Evolutionary conservation across 2,888 invertebrate species (phyloP).

Genomic region (Cosmia pyralina): DNA sequence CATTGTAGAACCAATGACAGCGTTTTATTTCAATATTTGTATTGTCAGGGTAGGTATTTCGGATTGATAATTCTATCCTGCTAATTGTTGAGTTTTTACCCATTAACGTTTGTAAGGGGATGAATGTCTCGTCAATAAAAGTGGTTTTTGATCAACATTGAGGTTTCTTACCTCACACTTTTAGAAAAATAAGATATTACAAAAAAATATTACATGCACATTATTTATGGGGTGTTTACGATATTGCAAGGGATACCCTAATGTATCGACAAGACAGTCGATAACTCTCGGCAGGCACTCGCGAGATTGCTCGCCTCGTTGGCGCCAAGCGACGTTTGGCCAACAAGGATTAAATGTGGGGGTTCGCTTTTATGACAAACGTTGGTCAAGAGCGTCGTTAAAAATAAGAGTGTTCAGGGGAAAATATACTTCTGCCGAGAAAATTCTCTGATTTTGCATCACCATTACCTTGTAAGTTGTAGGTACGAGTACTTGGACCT

Average conservation of each 20-base stretch:
- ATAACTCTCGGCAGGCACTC: conserved; percentile 68
- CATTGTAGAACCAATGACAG: too few relatives aligned
- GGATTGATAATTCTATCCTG: too few relatives aligned
- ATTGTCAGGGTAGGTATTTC: too few relatives aligned
- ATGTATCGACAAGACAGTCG: conserved; percentile 59
- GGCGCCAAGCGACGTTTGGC: conserved; percentile 62
- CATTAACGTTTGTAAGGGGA: too few relatives aligned
- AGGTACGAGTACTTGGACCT: neutral
- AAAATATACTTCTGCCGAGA: neutral
- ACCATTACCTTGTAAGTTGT: too few relatives aligned
- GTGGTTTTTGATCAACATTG: too few relatives aligned
- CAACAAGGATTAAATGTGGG: conserved; percentile 50
- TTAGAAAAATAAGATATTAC: conserved; percentile 23
- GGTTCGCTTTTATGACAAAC: conserved; percentile 40
- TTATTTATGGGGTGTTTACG: conserved; percentile 61
- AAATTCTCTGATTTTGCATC: neutral
- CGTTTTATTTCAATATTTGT: too few relatives aligned
- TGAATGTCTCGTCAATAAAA: too few relatives aligned
- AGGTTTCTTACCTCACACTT: neutral
- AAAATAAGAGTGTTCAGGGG: conserved; percentile 24
- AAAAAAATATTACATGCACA: conserved; percentile 16
- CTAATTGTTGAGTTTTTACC: too few relatives aligned
- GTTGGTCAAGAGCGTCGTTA: conserved; percentile 50
- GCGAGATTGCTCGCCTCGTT: conserved; percentile 63
- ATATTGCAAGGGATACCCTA: conserved; percentile 54